These are phyloP conservation scores for Trichomalopsis sarcophagae DNA, from an alignment of 1,140 invertebrate species.

Conservation along the genomic window DNA sequence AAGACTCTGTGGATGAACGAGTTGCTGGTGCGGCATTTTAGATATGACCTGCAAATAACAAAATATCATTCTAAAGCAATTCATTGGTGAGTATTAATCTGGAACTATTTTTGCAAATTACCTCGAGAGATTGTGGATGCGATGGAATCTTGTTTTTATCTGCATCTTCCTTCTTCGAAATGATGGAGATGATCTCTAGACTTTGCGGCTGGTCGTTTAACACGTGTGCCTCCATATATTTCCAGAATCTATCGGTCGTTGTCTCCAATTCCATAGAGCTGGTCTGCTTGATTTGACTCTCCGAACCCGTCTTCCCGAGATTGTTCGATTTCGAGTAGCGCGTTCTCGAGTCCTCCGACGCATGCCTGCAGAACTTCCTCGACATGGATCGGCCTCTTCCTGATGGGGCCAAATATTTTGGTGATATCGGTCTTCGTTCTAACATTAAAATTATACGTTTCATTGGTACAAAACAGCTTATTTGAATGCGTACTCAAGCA, in stretches of 20 bases:
- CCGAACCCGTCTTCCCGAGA: constrained; percentile 71
- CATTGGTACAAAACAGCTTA: neutral
- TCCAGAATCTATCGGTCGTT: constrained; percentile 69
- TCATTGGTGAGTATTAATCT: neutral
- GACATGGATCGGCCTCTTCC: constrained; percentile 62
- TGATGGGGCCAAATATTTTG: constrained; percentile 45
- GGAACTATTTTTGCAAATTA: constrained; percentile 50
- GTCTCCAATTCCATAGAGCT: constrained; percentile 71
- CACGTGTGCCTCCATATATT: constrained; percentile 68
- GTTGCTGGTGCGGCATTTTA: constrained; percentile 70
- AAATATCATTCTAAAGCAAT: neutral
- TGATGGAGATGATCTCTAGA: constrained; percentile 71
- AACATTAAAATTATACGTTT: constrained; percentile 7
- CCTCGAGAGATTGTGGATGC: constrained; percentile 72
- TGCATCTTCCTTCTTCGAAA: constrained; percentile 69
- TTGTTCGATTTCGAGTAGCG: constrained; percentile 67
- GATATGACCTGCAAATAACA: constrained; percentile 66
- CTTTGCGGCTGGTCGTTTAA: constrained; percentile 70
- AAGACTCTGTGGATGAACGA: constrained; percentile 72
- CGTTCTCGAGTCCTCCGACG: constrained; percentile 68
- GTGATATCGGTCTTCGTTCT: constrained; percentile 34
- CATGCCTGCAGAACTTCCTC: constrained; percentile 66
- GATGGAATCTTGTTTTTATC: constrained; percentile 73
- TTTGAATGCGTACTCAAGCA: constrained; percentile 21
- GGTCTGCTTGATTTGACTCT: constrained; percentile 73